Evolutionary conservation across 2,888 invertebrate genomes (phyloP), one percentile per base, ranked within the genome.

Genomic region (Lagria hirta): DNA sequence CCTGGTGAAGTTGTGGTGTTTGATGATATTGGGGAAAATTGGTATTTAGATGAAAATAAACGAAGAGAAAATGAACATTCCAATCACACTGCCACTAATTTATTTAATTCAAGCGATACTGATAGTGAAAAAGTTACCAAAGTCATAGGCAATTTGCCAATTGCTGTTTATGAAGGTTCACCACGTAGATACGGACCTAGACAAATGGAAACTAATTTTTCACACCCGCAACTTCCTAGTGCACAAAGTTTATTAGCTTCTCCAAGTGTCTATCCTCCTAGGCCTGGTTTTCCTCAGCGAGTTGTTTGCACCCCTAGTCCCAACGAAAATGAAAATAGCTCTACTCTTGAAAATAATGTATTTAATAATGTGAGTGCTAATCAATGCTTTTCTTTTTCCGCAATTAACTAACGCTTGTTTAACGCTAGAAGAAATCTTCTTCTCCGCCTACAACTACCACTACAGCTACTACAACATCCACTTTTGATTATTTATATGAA

Each of bases 101-200:
- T 61, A 40, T 63, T 62, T 45, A 65, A 61, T 52, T 52, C 58
- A 3, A 62, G 62, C 44, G 62, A 64, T 44, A 61, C 55, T 18
- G 66, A 69, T 50, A 59, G 61, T 38, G 70, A 71, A 41, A 65
- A 67, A 64, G 80, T 82, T 21, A 76, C 83, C 44, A 64, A 64
- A 57, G 82, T 88, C 23, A 88, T 89, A 61, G 89, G 88, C 28
- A 86, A 82, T 70, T 75, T 90, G 60, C 92, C 92, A n/a, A 93
- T 94, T 58, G 91, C 93, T 11, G 90, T 93, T 65, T 94, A 94
- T 67, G 91, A 93, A 58, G 92, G 90, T 8, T 93, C 92, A 23
- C 93, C 93, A 8, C 75, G 91, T 55, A 80, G 93, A 55, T 92
- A 92, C 67, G 92, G 91, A 3, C 79, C 84, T 42, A 77, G 81